Percentiles rank a stretch among this genome's conserved stretches.
Evolutionary conservation across 2,797 vertebrate genomes (phyloP).

Genomic region (Choloepus didactylus): DNA sequence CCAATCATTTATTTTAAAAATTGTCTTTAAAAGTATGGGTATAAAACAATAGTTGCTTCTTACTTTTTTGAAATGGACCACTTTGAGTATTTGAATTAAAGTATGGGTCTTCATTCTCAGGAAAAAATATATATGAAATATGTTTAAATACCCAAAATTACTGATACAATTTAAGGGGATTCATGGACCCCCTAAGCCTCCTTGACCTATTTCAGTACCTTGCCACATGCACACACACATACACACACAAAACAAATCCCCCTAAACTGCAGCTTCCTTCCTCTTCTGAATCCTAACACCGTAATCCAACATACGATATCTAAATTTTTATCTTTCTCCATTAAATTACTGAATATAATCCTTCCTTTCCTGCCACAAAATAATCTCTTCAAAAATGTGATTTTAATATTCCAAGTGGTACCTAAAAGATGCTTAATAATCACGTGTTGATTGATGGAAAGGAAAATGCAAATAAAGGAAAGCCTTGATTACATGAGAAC

Average conservation of each 20-base stretch:
- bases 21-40: not conserved
- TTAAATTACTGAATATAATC: slow-evolving; percentile 40
- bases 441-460: not conserved
- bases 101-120: not conserved
- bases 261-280: not conserved
- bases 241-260: not conserved
- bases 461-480: not conserved
- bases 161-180: not conserved
- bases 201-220: not conserved
- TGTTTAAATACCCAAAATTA: not conserved
- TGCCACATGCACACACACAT: no score
- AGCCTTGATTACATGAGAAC: not conserved
- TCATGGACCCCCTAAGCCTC: not conserved
- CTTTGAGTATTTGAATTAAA: slow-evolving; percentile 33
- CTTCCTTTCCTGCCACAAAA: not conserved
- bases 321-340: slow-evolving; percentile 2
- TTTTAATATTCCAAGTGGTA: not conserved
- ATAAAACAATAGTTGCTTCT: not conserved
- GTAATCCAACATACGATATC: not conserved
- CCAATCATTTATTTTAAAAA: not conserved
- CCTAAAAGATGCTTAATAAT: not conserved
- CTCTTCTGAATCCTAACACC: not conserved
- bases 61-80: slow-evolving; percentile 17
- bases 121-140: not conserved
- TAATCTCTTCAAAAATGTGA: slow-evolving; percentile 5